Evolutionary conservation across 2,888 invertebrate species (phyloP).

Genomic region (Plusia festucae): DNA sequence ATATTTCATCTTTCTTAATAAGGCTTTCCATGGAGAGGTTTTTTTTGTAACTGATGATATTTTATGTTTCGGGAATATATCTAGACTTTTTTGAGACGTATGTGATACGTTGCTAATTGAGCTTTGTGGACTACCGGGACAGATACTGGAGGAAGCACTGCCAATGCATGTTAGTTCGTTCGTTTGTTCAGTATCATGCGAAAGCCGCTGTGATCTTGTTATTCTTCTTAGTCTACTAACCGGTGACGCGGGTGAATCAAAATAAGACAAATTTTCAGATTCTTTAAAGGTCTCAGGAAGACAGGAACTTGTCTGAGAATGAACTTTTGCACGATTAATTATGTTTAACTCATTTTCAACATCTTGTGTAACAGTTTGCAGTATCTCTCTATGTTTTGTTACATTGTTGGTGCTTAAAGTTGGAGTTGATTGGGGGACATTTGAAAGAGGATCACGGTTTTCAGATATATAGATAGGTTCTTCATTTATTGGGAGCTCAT

Average conservation of each 20-base stretch:
- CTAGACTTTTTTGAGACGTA: constrained; percentile 11
- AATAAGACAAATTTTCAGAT: constrained; percentile 13
- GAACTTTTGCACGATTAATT: constrained; percentile 14
- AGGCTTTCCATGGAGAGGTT: constrained; percentile 17
- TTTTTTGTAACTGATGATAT: constrained; percentile 12
- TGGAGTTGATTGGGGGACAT: constrained; percentile 19
- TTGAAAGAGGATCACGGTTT: constrained; percentile 22
- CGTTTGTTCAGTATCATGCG: constrained; percentile 14
- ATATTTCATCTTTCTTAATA: constrained; percentile 19
- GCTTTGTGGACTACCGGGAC: constrained; percentile 17
- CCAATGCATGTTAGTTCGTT: constrained; percentile 8
- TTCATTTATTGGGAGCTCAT: constrained; percentile 22
- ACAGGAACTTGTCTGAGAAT: constrained; percentile 21
- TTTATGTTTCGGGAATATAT: constrained; percentile 13
- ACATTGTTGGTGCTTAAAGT: constrained; percentile 22
- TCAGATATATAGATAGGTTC: constrained; percentile 18
- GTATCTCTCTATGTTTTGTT: constrained; percentile 19
- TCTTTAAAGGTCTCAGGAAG: constrained; percentile 17
- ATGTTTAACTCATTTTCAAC: constrained; percentile 19
- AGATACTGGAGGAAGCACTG: constrained; percentile 10
- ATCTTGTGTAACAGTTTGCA: constrained; percentile 21
- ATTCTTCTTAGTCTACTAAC: constrained; percentile 20
- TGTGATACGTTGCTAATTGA: constrained; percentile 13
- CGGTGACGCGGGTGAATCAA: constrained; percentile 19
- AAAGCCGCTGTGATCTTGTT: constrained; percentile 16